Conservation (phyloP, 2,888 invertebrate genomes). For the Ctena decussata region DNA sequence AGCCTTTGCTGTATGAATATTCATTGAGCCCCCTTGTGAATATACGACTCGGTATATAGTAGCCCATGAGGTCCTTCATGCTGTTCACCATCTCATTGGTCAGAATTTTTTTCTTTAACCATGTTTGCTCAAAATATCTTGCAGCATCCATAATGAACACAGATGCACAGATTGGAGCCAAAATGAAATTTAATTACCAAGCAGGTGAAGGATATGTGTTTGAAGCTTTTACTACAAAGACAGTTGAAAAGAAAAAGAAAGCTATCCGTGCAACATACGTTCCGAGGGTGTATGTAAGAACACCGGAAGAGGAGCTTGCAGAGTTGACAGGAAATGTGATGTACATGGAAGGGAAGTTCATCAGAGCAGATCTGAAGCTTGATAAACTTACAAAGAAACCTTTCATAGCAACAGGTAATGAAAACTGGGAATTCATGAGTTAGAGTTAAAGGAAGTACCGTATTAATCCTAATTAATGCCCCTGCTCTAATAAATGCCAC, state of each 20-base stretch:
- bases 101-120: no score
- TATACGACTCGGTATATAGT: no score
- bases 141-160: slow-evolving; percentile 71
- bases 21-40: no score
- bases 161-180: slow-evolving; percentile 60
- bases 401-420: slow-evolving; percentile 70
- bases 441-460: no score
- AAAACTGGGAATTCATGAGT: no score
- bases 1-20: no score
- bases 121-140: no score
- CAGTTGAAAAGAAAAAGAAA: slow-evolving; percentile 43
- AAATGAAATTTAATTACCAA: slow-evolving; percentile 57
- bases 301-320: slow-evolving; percentile 66
- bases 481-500: no score
- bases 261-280: slow-evolving; percentile 32
- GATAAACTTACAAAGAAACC: slow-evolving; percentile 68
- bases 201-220: slow-evolving; percentile 66
- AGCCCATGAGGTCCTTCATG: no score
- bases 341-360: slow-evolving; percentile 61
- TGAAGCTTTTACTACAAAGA: slow-evolving; percentile 57
- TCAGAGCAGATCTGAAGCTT: slow-evolving; percentile 62
- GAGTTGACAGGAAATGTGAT: slow-evolving; percentile 63
- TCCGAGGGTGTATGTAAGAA: slow-evolving; percentile 67
- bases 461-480: no score
- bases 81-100: no score